A percentile compares a stretch with the other conserved stretches of the same genome.
Evolutionary conservation across 2,113 vertebrate species (phyloP).

Genomic region (Podilymbus podiceps): DNA sequence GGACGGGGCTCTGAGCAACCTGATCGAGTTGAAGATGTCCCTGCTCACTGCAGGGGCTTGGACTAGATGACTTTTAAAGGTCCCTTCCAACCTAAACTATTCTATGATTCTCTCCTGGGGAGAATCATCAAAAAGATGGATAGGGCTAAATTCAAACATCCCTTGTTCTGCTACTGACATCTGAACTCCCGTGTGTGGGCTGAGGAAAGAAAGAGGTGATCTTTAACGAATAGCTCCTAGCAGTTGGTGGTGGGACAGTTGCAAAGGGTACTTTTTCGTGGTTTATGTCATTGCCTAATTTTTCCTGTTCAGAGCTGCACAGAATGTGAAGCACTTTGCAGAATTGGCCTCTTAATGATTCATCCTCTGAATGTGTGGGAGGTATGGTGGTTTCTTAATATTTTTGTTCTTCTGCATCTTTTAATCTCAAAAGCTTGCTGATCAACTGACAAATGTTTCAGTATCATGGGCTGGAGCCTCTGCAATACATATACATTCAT

Average conservation of each 20-base stretch:
- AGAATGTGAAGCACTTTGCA: conserved; percentile 7
- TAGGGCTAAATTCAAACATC: not conserved
- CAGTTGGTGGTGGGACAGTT: not conserved
- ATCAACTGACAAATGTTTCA: not conserved
- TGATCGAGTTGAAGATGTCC: too few species aligned
- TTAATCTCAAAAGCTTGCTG: not conserved
- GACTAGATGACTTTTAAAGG: too few species aligned
- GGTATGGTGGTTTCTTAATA: conserved; percentile 29
- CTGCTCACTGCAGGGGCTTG: too few species aligned
- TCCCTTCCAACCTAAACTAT: too few species aligned
- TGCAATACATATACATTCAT: not conserved
- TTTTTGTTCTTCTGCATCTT: not conserved
- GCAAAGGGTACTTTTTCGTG: not conserved
- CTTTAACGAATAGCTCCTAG: not conserved
- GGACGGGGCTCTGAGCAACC: too few species aligned
- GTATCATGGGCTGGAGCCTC: not conserved
- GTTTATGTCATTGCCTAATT: not conserved
- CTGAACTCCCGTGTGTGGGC: not conserved
- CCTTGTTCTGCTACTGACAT: not conserved
- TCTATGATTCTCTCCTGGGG: not conserved
- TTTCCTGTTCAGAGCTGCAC: not conserved
- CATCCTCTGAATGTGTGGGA: conserved; percentile 20
- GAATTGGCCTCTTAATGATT: conserved; percentile 11
- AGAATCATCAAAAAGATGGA: not conserved
- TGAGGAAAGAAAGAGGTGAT: not conserved